phyloP scores from a whole-genome alignment of 2,888 invertebrate species.

The Epiperipatus broadwayi region DNA sequence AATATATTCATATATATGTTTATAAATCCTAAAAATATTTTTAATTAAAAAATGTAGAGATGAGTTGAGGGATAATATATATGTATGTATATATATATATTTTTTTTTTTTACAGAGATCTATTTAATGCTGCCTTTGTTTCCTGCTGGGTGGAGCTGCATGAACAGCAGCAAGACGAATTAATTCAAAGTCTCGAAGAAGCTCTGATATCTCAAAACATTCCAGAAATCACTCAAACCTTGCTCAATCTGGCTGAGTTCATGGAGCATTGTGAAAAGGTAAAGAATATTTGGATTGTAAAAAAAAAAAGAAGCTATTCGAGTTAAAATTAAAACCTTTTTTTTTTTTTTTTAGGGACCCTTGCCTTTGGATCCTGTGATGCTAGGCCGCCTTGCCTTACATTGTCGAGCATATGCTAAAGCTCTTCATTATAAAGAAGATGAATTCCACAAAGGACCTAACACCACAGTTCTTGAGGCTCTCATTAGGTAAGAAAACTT shows the following conservation, averaged over 20 bases:
- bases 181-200: slow-evolving; percentile 65
- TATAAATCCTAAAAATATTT: neutral
- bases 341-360: slow-evolving; percentile 42
- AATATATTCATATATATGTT: too few relatives aligned
- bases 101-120: slow-evolving; percentile 39
- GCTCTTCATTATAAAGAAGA: slow-evolving; percentile 76
- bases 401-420: slow-evolving; percentile 65
- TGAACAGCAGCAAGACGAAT: slow-evolving; percentile 54
- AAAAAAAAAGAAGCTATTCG: neutral
- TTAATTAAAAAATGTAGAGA: neutral
- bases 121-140: slow-evolving; percentile 96
- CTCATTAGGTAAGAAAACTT: slow-evolving; percentile 41
- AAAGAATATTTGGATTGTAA: slow-evolving; percentile 1
- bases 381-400: slow-evolving; percentile 81
- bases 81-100: neutral
- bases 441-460: slow-evolving; percentile 65
- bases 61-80: slow-evolving; percentile 4
- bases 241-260: slow-evolving; percentile 91
- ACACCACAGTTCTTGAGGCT: slow-evolving; percentile 71
- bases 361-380: slow-evolving; percentile 69
- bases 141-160: slow-evolving; percentile 95
- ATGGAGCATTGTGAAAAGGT: slow-evolving; percentile 92
- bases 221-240: slow-evolving; percentile 85
- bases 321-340: slow-evolving; percentile 3
- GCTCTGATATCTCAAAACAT: slow-evolving; percentile 73